Evolutionary conservation across 2,888 invertebrate genomes (phyloP), one percentile per base, ranked within the genome.

Genomic region (Apeira syringaria): DNA sequence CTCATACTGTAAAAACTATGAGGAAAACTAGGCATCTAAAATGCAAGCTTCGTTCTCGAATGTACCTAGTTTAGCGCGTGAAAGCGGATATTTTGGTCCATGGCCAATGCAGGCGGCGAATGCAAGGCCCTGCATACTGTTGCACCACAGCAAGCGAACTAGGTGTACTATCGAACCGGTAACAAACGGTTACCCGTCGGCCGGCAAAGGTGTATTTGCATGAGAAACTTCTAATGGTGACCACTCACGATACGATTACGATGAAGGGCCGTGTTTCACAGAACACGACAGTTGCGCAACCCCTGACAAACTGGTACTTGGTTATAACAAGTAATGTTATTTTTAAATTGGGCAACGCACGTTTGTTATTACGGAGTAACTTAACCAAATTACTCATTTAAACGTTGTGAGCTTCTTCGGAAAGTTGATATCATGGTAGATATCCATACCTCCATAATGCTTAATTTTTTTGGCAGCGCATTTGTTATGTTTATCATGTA

Each of bases 81-180:
- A 86, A 86, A 86, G 83, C 80, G 75, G 66, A 73, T 80, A 85
- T 87, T 82, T 81, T 60, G 75, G 85, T 84, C 86, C 88, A 87
- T 76, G 87, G 88, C 78, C 81, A 73, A 61, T 70, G 73, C 72
- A 60, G 54, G 73, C 78, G 80, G 86, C 84, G 86, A 87, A 80
- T 80, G 86, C 87, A 87, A 87, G 87, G 87, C 84, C 80, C 68
- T 70, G 73, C 68, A 72, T 64, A 69, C 74, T 82, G 82, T 83
- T 80, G 86, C 85, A 85, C 83, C 74, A 64, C 64, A 74, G 82
- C 80, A 77, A 71, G 68, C 50, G 15, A 24, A 5, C 15, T 20
- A 9, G 39, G 9, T 24, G 9, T 29, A 32, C 31, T 28, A 38
- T 15, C 20, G 13, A 39, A 46, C 44, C 44, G 33, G 44, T 38